Base-by-base conservation (phyloP, 2,888 invertebrate genomes). In the Morpho achilles region DNA sequence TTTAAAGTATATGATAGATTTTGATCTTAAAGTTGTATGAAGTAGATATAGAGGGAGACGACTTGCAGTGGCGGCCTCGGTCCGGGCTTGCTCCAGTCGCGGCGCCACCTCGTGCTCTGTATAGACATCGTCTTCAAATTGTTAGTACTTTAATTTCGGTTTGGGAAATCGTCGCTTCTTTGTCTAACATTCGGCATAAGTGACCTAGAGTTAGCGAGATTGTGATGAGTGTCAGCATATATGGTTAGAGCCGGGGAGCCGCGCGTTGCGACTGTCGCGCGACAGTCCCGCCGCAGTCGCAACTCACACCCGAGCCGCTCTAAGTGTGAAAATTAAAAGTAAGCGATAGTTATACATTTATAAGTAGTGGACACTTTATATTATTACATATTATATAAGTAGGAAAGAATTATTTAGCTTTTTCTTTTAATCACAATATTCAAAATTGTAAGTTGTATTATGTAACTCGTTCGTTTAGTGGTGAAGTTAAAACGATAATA, bases 311-410 rank as follows among this genome's bases (percentile, higher is more conserved):
- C 77, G 76, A 78, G 73, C 74, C 77, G 79, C 80, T 84, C 82
- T 81, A 78, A 82, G 88, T 89, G 89, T 89, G 89, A 85, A 89
- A 87, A 87, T 83, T 84, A 78, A 76, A 80, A 87, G 87, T 88
- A 87, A 87, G 84, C 79, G 76, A 86, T 88, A 89, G 88, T 84
- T 87, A 87, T 87, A 86, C 82, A 81, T 84, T 87, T 82, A 85
- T 85, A 87, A 89, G 89, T 90, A 90, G 89, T 86, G 86, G 86
- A 88, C 89, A 90, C 89, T 89, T 87, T 89, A 89, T 89, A 89
- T 88, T 88, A 90, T 88, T 87, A 89, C 87, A 86, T 87, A 82
- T 83, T 82, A 80, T 89, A 85, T 89, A 88, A 90, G 90, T 90
- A 90, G 89, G 83, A 88, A 86, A 86, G 82, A 87, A 87, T 89